Percentiles rank a stretch among this genome's conserved stretches.
Evolutionary conservation across 2,113 vertebrate genomes (phyloP).

Genomic region (human): GRCh38 chr3:29152501-29153000

Average conservation of each 20-base stretch:
- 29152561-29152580: neutral
- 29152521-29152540: neutral
- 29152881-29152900: constrained; percentile 35
- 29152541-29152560: neutral
- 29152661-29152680: neutral
- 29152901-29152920: neutral
- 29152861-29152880: neutral
- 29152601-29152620: neutral
- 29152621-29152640: accelerated
- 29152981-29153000: neutral
- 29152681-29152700: neutral
- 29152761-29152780: neutral
- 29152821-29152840: neutral
- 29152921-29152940: neutral
- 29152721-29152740: neutral
- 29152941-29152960: neutral
- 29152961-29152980: neutral
- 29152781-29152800: neutral
- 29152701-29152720: neutral
- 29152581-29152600: neutral
- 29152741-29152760: neutral
- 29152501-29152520: neutral
- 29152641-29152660: neutral
- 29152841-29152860: neutral
- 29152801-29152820: neutral